Conservation (phyloP, 2,113 vertebrate genomes). For the Prunella himalayana region DNA sequence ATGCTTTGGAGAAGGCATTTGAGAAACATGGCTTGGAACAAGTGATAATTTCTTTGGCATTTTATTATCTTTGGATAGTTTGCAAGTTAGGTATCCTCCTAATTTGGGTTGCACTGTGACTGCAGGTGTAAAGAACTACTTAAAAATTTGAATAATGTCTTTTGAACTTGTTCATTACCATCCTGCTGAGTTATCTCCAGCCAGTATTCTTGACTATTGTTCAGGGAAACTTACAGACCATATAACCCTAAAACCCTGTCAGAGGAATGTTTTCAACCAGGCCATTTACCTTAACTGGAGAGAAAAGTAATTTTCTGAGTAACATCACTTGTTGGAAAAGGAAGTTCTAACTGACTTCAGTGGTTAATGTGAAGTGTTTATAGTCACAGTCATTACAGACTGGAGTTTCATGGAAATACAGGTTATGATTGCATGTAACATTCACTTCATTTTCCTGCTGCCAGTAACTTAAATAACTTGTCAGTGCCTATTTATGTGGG, state of each 20-base stretch:
- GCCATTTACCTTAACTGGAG: background rate
- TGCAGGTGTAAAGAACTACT: background rate
- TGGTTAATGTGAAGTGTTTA: background rate
- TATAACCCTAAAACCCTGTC: background rate
- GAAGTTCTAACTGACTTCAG: background rate
- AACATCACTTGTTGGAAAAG: background rate
- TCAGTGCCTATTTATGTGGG: background rate
- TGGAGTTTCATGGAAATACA: background rate
- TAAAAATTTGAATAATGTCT: background rate
- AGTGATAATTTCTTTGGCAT: background rate
- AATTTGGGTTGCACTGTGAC: background rate
- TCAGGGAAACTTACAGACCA: background rate
- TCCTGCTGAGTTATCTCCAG: background rate
- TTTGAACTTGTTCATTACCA: background rate
- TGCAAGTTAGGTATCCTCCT: background rate
- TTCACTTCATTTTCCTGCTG: background rate
- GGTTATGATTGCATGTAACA: background rate
- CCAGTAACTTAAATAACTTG: background rate
- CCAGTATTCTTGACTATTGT: background rate
- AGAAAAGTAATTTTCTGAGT: background rate
- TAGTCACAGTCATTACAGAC: background rate
- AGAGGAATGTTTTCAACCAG: background rate
- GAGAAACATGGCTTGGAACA: background rate
- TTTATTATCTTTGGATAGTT: background rate
- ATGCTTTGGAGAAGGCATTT: background rate